phyloP scores from a whole-genome alignment of 2,113 vertebrate species.

The Monopterus albus region DNA sequence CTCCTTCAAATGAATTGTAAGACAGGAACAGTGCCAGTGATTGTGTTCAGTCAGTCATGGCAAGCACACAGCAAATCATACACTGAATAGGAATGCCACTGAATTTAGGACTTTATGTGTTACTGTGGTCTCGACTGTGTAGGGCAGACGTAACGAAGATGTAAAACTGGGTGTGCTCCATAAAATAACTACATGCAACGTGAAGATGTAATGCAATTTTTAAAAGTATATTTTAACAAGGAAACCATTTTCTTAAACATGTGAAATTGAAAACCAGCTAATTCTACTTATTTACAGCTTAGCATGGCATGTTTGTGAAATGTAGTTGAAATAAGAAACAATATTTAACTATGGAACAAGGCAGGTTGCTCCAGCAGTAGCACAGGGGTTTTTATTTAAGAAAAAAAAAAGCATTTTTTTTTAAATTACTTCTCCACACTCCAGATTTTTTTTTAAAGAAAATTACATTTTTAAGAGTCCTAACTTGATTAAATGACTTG shows the following conservation, averaged over 20 bases:
- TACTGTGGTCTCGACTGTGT: conserved; percentile 75
- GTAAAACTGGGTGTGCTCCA: conserved; percentile 62
- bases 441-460: conserved; percentile 31
- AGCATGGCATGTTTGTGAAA: background rate
- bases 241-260: conserved; percentile 9
- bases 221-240: conserved; percentile 18
- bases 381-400: background rate
- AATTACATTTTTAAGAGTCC: conserved; percentile 62
- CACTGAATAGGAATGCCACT: conserved; percentile 78
- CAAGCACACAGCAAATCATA: conserved; percentile 67
- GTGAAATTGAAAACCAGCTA: background rate
- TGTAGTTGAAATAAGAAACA: background rate
- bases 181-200: conserved; percentile 39
- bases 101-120: conserved; percentile 72
- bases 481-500: conserved; percentile 72
- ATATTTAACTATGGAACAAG: background rate
- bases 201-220: conserved; percentile 45
- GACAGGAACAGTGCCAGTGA: conserved; percentile 56
- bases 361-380: background rate
- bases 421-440: conserved; percentile 18
- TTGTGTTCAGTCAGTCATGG: conserved; percentile 65
- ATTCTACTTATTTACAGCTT: background rate
- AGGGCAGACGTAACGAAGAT: conserved; percentile 69
- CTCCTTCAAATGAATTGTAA: conserved; percentile 51
- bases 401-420: conserved; percentile 15